Percentiles rank a stretch among this genome's conserved stretches.
phyloP scores from a whole-genome alignment of 2,888 invertebrate species.

The Nasonia oneida region DNA sequence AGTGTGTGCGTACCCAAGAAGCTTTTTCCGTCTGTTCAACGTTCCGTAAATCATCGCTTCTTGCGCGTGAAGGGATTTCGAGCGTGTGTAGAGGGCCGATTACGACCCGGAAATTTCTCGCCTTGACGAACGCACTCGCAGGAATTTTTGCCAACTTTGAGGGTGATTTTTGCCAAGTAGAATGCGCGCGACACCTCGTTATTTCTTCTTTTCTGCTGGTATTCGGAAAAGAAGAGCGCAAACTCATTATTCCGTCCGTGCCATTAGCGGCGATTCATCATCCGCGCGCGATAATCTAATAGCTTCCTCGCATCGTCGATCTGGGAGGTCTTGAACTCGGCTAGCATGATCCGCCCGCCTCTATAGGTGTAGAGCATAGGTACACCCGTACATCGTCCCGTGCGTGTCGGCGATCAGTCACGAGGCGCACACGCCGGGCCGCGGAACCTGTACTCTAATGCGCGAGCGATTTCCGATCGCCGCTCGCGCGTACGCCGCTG shows the following conservation, averaged over 20 bases:
- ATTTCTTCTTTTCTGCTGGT: background rate
- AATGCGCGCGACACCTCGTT: background rate
- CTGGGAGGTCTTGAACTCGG: slow-evolving; percentile 50
- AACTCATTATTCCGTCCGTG: slow-evolving; percentile 15
- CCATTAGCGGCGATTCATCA: slow-evolving; percentile 25
- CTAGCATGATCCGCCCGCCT: slow-evolving; percentile 43
- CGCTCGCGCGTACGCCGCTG: background rate
- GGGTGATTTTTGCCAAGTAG: slow-evolving; percentile 14
- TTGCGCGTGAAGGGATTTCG: slow-evolving; percentile 37
- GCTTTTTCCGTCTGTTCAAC: slow-evolving; percentile 31
- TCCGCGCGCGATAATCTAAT: slow-evolving; percentile 43
- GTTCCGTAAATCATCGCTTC: slow-evolving; percentile 60
- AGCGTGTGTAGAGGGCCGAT: background rate
- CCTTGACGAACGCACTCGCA: slow-evolving; percentile 45
- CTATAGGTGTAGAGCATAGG: background rate
- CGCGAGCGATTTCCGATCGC: slow-evolving; percentile 27
- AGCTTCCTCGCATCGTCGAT: slow-evolving; percentile 52
- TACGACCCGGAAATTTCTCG: slow-evolving; percentile 1
- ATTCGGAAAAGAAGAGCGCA: background rate
- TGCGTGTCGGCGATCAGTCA: slow-evolving; percentile 40
- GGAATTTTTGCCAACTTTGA: slow-evolving; percentile 18
- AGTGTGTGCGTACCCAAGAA: background rate
- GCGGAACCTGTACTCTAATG: background rate
- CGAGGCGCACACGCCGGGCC: background rate
- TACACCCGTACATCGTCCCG: background rate